phyloP scores from a whole-genome alignment of 2,888 invertebrate genomes.

The Erannis defoliaria region DNA sequence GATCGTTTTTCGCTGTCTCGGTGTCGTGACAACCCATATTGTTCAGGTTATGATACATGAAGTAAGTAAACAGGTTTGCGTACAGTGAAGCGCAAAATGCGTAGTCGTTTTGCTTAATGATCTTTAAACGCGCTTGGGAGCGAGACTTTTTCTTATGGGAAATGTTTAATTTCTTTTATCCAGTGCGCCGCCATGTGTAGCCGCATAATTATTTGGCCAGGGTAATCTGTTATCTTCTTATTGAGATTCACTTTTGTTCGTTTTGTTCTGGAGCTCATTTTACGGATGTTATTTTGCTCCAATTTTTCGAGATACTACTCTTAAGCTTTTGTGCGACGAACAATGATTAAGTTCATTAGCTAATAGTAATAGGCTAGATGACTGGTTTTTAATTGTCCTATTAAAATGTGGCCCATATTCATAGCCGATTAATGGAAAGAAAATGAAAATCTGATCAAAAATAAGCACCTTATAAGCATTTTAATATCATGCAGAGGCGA shows the following conservation, averaged over 20 bases:
- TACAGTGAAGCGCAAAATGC: conserved; percentile 70
- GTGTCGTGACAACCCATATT: conserved; percentile 84
- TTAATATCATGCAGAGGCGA: no score
- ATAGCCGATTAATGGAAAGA: no score
- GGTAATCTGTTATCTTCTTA: conserved; percentile 23
- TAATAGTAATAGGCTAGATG: no score
- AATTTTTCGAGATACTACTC: not conserved
- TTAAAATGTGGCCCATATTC: no score
- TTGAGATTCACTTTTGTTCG: conserved; percentile 1
- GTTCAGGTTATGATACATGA: conserved; percentile 80
- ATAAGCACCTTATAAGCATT: no score
- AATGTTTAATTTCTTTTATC: conserved; percentile 50
- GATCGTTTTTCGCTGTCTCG: conserved; percentile 73
- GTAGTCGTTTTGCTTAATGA: conserved; percentile 74
- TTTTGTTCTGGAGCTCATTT: not conserved
- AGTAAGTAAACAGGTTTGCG: conserved; percentile 78
- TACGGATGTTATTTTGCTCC: not conserved
- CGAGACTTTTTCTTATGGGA: conserved; percentile 61
- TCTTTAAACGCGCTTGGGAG: conserved; percentile 59
- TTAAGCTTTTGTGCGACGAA: conserved; percentile 16
- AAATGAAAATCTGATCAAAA: no score
- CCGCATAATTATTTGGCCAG: conserved; percentile 34
- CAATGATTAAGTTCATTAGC: conserved; percentile 60
- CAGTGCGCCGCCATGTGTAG: conserved; percentile 22
- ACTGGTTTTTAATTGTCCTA: no score